phyloP scores from a whole-genome alignment of 2,888 invertebrate genomes.

The Caenorhabditis drosophilae region DNA sequence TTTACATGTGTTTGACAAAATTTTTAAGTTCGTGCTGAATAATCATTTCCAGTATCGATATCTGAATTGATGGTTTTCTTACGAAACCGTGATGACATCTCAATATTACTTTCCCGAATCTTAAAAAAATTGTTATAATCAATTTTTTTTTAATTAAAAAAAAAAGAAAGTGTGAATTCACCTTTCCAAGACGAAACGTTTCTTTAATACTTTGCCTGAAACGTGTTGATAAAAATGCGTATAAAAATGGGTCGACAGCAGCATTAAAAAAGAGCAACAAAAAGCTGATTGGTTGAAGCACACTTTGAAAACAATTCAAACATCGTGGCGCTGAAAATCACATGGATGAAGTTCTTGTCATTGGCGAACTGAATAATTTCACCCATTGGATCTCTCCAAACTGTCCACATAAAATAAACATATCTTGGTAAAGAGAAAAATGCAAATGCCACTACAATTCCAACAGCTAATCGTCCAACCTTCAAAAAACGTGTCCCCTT shows the following conservation, averaged over 20 bases:
- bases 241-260: slow-evolving; percentile 86
- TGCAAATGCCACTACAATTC: slow-evolving; percentile 86
- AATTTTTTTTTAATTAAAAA: neutral
- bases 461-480: slow-evolving; percentile 86
- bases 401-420: slow-evolving; percentile 74
- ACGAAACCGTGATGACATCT: slow-evolving; percentile 27
- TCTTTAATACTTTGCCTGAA: slow-evolving; percentile 86
- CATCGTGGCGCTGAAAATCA: slow-evolving; percentile 57
- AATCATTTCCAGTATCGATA: slow-evolving; percentile 34
- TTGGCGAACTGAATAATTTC: slow-evolving; percentile 1
- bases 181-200: slow-evolving; percentile 74
- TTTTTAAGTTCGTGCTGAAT: slow-evolving; percentile 15
- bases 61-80: slow-evolving; percentile 26
- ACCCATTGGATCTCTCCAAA: slow-evolving; percentile 63
- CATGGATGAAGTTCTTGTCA: neutral
- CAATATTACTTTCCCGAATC: slow-evolving; percentile 37
- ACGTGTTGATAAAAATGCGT: slow-evolving; percentile 84
- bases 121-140: slow-evolving; percentile 11
- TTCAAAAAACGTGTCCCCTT: no score
- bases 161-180: neutral
- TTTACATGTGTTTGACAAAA: no score
- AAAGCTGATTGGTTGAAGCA: slow-evolving; percentile 79
- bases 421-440: slow-evolving; percentile 88
- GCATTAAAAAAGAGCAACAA: slow-evolving; percentile 88
- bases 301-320: slow-evolving; percentile 52